Percentiles rank a stretch among this genome's conserved stretches.
phyloP scores from a whole-genome alignment of 2,888 invertebrate genomes.

The Drosophila suboccidentalis region DNA sequence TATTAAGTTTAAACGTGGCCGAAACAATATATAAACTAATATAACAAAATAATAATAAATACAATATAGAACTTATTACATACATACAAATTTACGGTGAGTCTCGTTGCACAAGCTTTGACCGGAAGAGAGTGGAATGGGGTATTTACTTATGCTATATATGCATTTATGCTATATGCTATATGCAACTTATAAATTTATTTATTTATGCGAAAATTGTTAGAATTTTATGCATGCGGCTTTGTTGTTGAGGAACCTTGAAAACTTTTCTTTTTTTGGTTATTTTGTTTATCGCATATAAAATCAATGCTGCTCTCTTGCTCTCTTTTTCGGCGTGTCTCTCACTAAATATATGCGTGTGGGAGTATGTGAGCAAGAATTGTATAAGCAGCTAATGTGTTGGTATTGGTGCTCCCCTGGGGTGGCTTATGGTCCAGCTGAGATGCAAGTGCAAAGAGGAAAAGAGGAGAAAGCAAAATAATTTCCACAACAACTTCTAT shows the following conservation, averaged over 20 bases:
- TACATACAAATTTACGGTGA: conserved; percentile 37
- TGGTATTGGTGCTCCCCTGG: conserved; percentile 16
- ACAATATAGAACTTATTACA: not conserved
- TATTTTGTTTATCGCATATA: conserved; percentile 56
- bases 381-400: conserved; percentile 38
- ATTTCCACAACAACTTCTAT: conserved; percentile 32
- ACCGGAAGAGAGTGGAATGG: conserved; percentile 5
- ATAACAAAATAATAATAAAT: conserved; percentile 14
- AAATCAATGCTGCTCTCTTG: conserved; percentile 72
- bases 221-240: conserved; percentile 35
- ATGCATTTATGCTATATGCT: not conserved
- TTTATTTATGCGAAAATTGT: conserved; percentile 3
- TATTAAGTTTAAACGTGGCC: conserved; percentile 1
- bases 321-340: conserved; percentile 13
- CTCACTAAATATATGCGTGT: not conserved
- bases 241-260: conserved; percentile 57
- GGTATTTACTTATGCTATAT: conserved; percentile 13
- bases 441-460: conserved; percentile 7
- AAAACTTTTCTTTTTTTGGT: conserved; percentile 41
- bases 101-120: conserved; percentile 23
- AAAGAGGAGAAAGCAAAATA: not conserved
- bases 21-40: conserved; percentile 7
- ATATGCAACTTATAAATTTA: not conserved
- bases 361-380: conserved; percentile 13
- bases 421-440: conserved; percentile 52